A percentile compares a stretch with the other conserved stretches of the same genome.
phyloP scores from a whole-genome alignment of 2,797 vertebrate genomes.

The Sciaenops ocellatus region DNA sequence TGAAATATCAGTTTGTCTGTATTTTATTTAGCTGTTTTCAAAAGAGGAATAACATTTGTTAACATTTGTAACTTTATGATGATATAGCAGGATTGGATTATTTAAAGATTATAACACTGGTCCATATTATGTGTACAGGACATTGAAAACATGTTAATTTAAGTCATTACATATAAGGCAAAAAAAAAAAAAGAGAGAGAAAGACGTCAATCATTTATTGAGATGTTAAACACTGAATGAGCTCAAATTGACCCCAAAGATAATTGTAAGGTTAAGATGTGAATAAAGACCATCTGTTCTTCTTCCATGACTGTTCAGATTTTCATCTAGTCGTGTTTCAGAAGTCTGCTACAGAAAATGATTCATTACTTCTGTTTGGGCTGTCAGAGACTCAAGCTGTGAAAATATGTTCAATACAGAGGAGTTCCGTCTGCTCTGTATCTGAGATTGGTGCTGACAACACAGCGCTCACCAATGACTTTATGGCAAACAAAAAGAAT shows the following conservation, averaged over 20 bases:
- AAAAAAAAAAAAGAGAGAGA: too few species aligned
- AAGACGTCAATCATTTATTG: too few species aligned
- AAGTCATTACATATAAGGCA: too few species aligned
- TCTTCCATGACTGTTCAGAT: neutral
- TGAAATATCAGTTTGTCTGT: neutral
- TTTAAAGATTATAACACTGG: too few species aligned
- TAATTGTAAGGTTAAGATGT: neutral
- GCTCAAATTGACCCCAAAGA: too few species aligned
- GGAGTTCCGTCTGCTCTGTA: neutral
- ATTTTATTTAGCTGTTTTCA: neutral
- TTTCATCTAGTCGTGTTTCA: neutral
- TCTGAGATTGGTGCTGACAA: neutral
- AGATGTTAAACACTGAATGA: too few species aligned
- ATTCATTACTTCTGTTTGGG: neutral
- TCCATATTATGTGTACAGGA: too few species aligned
- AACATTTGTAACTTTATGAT: too few species aligned
- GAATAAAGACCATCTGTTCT: neutral
- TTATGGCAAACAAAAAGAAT: neutral
- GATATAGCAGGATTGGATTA: too few species aligned
- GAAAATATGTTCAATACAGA: neutral
- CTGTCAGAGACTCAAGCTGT: neutral
- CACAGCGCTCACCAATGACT: neutral
- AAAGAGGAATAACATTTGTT: neutral
- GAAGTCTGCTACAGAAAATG: neutral
- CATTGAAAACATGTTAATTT: too few species aligned